These are phyloP conservation scores for Aphelocoma californica DNA, from an alignment of 2,797 vertebrate species.

Conservation along the genomic window DNA sequence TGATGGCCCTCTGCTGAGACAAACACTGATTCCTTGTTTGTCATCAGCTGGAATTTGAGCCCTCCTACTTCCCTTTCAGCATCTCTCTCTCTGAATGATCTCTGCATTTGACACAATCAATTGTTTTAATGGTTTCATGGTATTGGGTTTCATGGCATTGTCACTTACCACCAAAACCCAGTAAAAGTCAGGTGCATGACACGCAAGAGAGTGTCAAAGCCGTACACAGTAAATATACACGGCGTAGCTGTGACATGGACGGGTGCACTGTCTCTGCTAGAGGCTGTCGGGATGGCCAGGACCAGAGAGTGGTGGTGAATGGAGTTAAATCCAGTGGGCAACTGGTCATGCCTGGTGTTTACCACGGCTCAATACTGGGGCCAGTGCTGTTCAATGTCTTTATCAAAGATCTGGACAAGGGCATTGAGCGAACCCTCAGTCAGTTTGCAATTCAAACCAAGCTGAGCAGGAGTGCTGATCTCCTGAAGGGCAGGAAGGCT, in stretches of 20 bases:
- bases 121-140: no score
- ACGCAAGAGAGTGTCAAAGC: neutral
- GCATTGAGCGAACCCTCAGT: neutral
- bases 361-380: neutral
- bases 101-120: slow-evolving; percentile 17
- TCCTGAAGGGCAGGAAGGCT: neutral
- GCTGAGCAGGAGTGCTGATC: neutral
- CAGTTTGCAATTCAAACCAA: neutral
- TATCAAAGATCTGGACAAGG: neutral
- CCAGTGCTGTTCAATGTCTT: neutral
- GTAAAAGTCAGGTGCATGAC: neutral
- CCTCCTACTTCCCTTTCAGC: slow-evolving; percentile 48
- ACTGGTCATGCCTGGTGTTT: neutral
- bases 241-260: neutral
- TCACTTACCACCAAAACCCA: neutral
- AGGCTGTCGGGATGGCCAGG: neutral
- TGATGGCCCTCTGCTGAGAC: slow-evolving; percentile 24
- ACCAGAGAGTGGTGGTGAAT: neutral
- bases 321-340: neutral
- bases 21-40: slow-evolving; percentile 58
- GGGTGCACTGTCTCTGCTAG: neutral
- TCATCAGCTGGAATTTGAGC: slow-evolving; percentile 51
- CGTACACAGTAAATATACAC: neutral
- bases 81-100: neutral
- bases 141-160: neutral